These are phyloP conservation scores for Gandaritis pyraliata DNA, from an alignment of 2,888 invertebrate species.

Conservation along the genomic window DNA sequence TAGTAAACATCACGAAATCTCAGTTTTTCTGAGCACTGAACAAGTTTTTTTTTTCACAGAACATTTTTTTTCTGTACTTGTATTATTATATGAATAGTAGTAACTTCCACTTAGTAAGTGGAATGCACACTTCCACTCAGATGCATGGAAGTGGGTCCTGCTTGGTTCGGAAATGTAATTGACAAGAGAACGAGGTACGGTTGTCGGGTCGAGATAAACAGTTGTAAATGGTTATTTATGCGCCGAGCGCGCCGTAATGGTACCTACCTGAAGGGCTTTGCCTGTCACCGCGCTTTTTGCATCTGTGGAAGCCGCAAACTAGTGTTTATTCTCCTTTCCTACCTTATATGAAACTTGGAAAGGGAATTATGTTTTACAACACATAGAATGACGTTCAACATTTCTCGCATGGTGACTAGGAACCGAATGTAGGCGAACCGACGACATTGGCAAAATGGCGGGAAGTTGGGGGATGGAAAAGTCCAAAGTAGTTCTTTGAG, in stretches of 20 bases:
- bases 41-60: too few relatives aligned
- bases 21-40: too few relatives aligned
- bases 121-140: too few relatives aligned
- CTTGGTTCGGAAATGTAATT: conserved; percentile 60
- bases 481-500: too few relatives aligned
- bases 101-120: too few relatives aligned
- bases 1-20: too few relatives aligned
- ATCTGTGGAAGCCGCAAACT: conserved; percentile 2
- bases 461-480: too few relatives aligned
- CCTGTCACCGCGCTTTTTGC: conserved; percentile 33
- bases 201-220: conserved; percentile 69
- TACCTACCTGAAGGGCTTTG: conserved; percentile 23
- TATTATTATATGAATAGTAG: too few relatives aligned
- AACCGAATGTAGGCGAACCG: too few relatives aligned
- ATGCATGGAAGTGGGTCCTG: neutral
- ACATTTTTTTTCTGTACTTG: too few relatives aligned
- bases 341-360: conserved; percentile 14
- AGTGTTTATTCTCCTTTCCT: neutral
- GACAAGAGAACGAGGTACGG: conserved; percentile 70
- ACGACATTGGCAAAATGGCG: too few relatives aligned
- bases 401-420: too few relatives aligned
- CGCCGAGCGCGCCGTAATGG: conserved; percentile 39
- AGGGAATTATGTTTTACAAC: conserved; percentile 2
- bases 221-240: conserved; percentile 74
- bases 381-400: neutral